Evolutionary conservation across 2,113 vertebrate genomes (phyloP), one percentile per base, ranked within the genome.

Genomic region (Sphyrna mokarran): DNA sequence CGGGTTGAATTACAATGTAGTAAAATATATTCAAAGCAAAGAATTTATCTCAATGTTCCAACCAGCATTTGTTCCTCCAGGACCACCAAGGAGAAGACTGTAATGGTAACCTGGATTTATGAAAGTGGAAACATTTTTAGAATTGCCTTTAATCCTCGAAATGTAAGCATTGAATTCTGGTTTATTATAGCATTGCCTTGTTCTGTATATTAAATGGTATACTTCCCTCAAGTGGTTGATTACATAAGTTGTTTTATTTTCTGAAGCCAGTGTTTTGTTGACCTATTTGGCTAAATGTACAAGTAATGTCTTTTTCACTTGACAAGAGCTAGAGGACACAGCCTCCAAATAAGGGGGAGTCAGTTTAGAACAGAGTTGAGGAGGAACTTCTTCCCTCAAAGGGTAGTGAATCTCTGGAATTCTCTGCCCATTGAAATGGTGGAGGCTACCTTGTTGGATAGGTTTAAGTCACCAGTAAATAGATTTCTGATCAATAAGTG

Each of bases 151-250:
- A 40, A 83, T 83, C 78, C 37, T 29, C n/a, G n/a, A 40, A 83
- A 83, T 83, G 78, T 83, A 83, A 83, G 78, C n/a, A 18, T 83
- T 83, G 3, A 83, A 37, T 3, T 18, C n/a, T 83, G 78, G 1
- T 18, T 83, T 83, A 37, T 29, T 18, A 40, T 2, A 89, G 13
- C 0, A 61, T 90, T 54, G 54, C 61, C 54, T 33, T 90, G 54
- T 26, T 90, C 54, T 90, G 87, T 90, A 13, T 61, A 58, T 90
- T 61, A 90, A 86, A 90, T 61, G 29, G 23, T 90, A 61, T 61
- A 58, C 26, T 90, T 90, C 87, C 87, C 87, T 90, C 87, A 61
- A 90, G 87, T 90, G 87, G 87, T 13, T 90, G 26, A 13, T 90
- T 90, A 58, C n/a, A 83, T 83, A 72, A 72, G 23, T 72, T 37